Evolutionary conservation across 2,113 vertebrate species (phyloP), one percentile per base, ranked within the genome.

Genomic region (Melospiza georgiana): DNA sequence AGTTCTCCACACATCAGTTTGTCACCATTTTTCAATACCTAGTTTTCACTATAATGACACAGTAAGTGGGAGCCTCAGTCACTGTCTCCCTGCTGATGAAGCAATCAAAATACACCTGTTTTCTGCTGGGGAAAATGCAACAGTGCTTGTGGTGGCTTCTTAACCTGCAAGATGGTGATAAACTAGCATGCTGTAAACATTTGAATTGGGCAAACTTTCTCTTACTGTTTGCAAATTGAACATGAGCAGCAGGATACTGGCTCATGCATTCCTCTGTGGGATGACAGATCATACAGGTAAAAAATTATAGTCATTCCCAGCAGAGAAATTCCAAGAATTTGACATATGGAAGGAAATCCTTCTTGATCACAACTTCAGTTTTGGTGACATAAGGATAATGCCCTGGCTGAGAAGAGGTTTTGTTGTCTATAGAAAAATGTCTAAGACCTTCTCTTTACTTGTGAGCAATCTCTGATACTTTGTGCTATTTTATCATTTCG

Each of bases 21-120:
- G 93, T 94, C 92, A 96, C 71, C 89, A 87, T 93, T 97, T 97
- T 96, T 96, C 93, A 97, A 35, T 71, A 89, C 51, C 72, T 91
- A 80, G 62, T 96, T 98, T 97, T 87, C 77, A 85, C 74, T 76
- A 55, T 93, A 97, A 97, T 92, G 90, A 94, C 92, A 93, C 72
- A 31, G n/a, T 96, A 96, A 97, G 72, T 51, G 92, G 83, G 92
- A 96, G n/a, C 76, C 65, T 67, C 89, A 95, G 94, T 65, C 12
- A 15, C 61, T 87, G 78, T 97, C 91, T 97, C 89, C 96, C 97
- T 96, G 95, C 96, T 97, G 97, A 97, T 0, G 48, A 93, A 95
- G 66, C 97, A 97, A 97, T 98, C 96, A 97, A 95, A 95, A 92
- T 74, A 91, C 97, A 98, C 97, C 97, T 98, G 97, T 97, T 97